A percentile compares a stretch with the other conserved stretches of the same genome.
phyloP scores from a whole-genome alignment of 1,140 invertebrate species.

The Drosophila lini region DNA sequence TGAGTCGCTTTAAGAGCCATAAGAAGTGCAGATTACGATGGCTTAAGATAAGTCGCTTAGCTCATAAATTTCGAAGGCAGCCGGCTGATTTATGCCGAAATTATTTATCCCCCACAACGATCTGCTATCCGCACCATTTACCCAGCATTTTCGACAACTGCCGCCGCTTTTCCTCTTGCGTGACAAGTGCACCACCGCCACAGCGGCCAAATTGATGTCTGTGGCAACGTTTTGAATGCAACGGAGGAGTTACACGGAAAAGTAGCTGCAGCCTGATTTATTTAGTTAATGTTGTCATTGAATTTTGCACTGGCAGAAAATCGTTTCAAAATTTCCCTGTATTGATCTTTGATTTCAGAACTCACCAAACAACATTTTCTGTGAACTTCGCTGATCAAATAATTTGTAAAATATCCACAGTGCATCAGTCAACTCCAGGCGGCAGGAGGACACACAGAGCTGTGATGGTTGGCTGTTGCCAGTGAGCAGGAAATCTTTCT shows the following conservation, averaged over 20 bases:
- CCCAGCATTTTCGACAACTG: slow-evolving; percentile 11
- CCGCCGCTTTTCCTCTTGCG: slow-evolving; percentile 15
- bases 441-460: neutral
- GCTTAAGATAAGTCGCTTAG: slow-evolving; percentile 8
- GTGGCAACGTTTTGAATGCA: slow-evolving; percentile 10
- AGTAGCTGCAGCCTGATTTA: slow-evolving; percentile 13
- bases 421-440: slow-evolving; percentile 6
- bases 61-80: slow-evolving; percentile 33
- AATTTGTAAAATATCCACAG: neutral
- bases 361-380: neutral
- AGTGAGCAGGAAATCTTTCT: slow-evolving; percentile 24
- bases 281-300: slow-evolving; percentile 13
- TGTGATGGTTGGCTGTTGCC: slow-evolving; percentile 3
- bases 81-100: slow-evolving; percentile 22
- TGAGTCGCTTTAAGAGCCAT: slow-evolving; percentile 6
- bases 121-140: slow-evolving; percentile 10
- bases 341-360: no score
- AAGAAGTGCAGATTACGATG: slow-evolving; percentile 1
- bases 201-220: slow-evolving; percentile 25
- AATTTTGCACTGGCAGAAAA: neutral
- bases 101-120: slow-evolving; percentile 1
- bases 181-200: slow-evolving; percentile 36
- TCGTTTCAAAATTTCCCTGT: no score
- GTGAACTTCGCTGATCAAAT: no score
- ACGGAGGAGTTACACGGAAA: slow-evolving; percentile 5